These are phyloP conservation scores for Cenopis cana DNA, from an alignment of 2,888 invertebrate genomes.

Conservation along the genomic window DNA sequence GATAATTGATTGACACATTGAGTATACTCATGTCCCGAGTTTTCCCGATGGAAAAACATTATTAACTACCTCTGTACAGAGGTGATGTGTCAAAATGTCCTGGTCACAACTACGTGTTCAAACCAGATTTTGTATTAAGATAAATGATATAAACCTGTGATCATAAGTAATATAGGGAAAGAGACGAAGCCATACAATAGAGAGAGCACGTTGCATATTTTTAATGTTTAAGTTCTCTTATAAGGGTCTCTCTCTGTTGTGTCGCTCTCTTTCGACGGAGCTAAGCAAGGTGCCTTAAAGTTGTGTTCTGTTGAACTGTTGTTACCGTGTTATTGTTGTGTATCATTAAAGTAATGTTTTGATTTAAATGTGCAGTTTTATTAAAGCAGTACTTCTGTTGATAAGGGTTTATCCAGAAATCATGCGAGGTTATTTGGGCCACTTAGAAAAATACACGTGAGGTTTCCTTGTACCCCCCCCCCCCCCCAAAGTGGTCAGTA, in stretches of 20 bases:
- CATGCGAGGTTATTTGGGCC: too few species aligned
- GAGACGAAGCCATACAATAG: neutral
- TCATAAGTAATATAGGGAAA: conserved; percentile 3
- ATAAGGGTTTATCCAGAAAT: too few species aligned
- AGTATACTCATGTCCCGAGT: too few species aligned
- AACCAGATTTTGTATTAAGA: neutral
- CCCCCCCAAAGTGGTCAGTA: too few species aligned
- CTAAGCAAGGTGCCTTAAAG: conserved; percentile 29
- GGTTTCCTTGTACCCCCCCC: too few species aligned
- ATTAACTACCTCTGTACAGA: neutral
- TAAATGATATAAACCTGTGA: conserved; percentile 22
- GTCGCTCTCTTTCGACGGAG: conserved; percentile 7
- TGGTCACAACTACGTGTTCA: neutral
- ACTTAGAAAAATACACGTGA: too few species aligned
- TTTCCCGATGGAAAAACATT: neutral
- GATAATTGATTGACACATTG: too few species aligned
- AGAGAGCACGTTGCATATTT: neutral
- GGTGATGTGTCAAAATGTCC: neutral
- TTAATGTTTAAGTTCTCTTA: neutral
- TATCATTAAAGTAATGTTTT: conserved; percentile 36
- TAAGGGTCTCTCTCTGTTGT: neutral
- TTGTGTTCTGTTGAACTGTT: conserved; percentile 22
- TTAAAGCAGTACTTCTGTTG: neutral
- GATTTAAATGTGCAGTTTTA: conserved; percentile 16
- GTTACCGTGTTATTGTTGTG: conserved; percentile 16